phyloP scores from a whole-genome alignment of 2,113 vertebrate genomes.

The Urocolius indicus region DNA sequence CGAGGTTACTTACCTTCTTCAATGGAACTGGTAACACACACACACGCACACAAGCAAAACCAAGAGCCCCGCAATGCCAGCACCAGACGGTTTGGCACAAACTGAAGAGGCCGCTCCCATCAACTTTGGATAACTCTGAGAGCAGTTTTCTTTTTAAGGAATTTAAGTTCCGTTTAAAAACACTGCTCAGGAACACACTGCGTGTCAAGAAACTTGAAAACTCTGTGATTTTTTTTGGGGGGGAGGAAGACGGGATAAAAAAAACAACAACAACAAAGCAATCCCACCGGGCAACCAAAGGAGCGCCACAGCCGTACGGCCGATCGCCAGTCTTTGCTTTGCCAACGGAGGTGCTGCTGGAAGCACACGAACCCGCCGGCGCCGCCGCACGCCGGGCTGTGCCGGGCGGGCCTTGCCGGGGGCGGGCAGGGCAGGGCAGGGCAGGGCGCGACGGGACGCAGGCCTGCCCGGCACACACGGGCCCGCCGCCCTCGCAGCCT shows the following conservation, averaged over 20 bases:
- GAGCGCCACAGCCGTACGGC: not conserved
- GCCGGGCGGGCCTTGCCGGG: not conserved
- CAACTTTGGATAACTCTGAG: not conserved
- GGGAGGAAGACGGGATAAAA: fast-evolving
- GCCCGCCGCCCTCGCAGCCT: not conserved
- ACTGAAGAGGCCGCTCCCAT: not conserved
- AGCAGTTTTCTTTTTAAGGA: not conserved
- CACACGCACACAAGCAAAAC: not conserved
- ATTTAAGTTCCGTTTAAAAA: not conserved
- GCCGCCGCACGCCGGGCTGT: not conserved
- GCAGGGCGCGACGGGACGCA: not conserved
- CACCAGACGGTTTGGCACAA: not conserved
- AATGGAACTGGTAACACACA: not conserved
- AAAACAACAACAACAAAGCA: not conserved
- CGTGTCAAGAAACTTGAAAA: not conserved
- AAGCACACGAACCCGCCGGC: not conserved
- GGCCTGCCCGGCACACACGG: not conserved
- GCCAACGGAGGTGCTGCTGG: not conserved
- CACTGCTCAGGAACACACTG: not conserved
- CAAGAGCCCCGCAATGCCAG: not conserved
- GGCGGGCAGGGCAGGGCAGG: not conserved
- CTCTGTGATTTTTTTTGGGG: fast-evolving
- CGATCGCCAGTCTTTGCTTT: not conserved
- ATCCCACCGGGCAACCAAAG: not conserved
- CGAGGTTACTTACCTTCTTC: not conserved